These are phyloP conservation scores for Nebria ingens DNA, from an alignment of 1,140 invertebrate species.

Conservation along the genomic window DNA sequence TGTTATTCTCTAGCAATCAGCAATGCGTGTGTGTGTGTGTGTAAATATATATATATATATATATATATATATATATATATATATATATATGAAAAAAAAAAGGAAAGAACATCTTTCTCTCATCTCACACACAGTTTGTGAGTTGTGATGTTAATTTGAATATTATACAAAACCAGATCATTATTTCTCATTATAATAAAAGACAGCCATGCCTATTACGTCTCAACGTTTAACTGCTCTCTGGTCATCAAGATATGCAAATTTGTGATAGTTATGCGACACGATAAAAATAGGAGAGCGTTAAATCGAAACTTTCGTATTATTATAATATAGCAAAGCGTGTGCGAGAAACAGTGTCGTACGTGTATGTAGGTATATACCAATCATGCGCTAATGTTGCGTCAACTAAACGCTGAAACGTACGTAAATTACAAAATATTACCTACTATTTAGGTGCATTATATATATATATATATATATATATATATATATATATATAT, in stretches of 20 bases:
- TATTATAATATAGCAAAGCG: no score
- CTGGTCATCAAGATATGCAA: constrained; percentile 9
- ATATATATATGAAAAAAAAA: not conserved
- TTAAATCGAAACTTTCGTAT: not conserved
- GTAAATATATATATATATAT: no score
- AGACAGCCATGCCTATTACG: constrained; percentile 3
- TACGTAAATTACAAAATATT: no score
- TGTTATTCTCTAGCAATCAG: not conserved
- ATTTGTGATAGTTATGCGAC: constrained; percentile 1
- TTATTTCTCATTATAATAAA: constrained; percentile 10
- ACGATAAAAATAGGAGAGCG: constrained; percentile 3
- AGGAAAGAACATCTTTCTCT: no score
- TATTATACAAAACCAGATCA: constrained; percentile 8
- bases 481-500: no score
- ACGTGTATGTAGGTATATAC: no score
- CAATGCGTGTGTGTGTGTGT: not conserved
- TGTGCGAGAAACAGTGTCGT: no score
- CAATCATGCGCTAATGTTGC: no score
- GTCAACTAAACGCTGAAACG: no score
- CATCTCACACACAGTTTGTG: not conserved
- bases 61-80: not conserved
- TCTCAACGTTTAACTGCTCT: not conserved
- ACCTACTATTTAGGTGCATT: no score
- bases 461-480: no score
- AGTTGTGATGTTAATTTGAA: constrained; percentile 8